phyloP scores from a whole-genome alignment of 2,113 vertebrate genomes.

The Calcarius ornatus region DNA sequence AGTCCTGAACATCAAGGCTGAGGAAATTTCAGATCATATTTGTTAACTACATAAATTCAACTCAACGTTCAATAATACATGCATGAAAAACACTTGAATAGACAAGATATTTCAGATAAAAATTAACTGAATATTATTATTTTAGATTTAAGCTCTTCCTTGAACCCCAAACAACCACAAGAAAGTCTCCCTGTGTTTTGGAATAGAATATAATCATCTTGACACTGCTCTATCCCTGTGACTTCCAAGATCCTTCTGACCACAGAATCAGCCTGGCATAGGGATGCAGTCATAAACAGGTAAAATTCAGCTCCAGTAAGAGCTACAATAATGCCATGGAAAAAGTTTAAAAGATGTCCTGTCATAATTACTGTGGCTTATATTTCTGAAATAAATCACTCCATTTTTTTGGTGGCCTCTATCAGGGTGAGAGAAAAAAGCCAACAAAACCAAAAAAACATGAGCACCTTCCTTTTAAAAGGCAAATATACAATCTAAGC shows the following conservation, averaged over 20 bases:
- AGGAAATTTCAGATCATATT: background rate
- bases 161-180: background rate
- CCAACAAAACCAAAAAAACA: background rate
- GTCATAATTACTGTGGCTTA: background rate
- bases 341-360: background rate
- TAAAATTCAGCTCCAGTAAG: background rate
- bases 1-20: background rate
- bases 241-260: background rate
- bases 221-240: background rate
- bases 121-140: background rate
- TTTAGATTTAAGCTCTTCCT: background rate
- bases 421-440: background rate
- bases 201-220: background rate
- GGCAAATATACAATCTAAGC: background rate
- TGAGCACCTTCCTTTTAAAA: background rate
- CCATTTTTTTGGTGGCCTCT: background rate
- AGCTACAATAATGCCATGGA: background rate
- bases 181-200: background rate
- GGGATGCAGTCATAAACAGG: background rate
- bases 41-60: background rate
- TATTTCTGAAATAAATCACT: background rate
- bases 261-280: background rate
- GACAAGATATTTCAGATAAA: background rate
- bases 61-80: background rate
- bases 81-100: background rate